Conservation (phyloP, 2,888 invertebrate genomes). For the Ochropleura plecta region DNA sequence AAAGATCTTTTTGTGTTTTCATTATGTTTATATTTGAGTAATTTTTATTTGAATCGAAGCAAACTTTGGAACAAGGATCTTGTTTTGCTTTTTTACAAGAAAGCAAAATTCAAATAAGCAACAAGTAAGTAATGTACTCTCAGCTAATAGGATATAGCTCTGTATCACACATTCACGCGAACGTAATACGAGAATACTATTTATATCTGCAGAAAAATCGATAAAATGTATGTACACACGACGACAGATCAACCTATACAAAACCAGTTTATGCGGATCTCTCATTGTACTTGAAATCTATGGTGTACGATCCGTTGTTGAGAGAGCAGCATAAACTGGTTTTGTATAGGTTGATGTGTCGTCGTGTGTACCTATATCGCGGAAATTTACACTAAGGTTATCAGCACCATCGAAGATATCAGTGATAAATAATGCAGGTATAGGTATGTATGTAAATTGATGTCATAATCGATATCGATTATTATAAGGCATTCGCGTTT, state of each 20-base stretch:
- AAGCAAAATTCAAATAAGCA: background rate
- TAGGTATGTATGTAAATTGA: slow-evolving; percentile 45
- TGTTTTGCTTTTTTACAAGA: background rate
- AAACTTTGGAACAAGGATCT: background rate
- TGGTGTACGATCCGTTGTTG: no score
- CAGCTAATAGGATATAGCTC: slow-evolving; percentile 30
- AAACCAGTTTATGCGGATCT: no score
- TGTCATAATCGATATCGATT: slow-evolving; percentile 41
- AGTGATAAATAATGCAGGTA: slow-evolving; percentile 52
- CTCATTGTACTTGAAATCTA: no score
- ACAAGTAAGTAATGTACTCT: slow-evolving; percentile 27
- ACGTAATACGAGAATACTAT: slow-evolving; percentile 37
- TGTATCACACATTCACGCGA: slow-evolving; percentile 22
- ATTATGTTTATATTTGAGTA: background rate
- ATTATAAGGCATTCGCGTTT: slow-evolving; percentile 28
- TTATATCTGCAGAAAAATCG: slow-evolving; percentile 51
- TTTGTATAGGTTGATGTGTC: no score
- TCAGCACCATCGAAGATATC: slow-evolving; percentile 48
- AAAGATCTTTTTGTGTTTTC: background rate
- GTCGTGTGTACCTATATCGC: no score
- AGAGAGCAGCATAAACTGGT: no score
- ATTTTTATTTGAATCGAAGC: background rate
- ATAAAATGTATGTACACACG: slow-evolving; percentile 47
- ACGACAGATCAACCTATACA: no score
- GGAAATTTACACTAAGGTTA: slow-evolving; percentile 47